Percentiles rank a stretch among this genome's conserved stretches.
Conservation (phyloP, 2,888 invertebrate species). For the Drosophila suboccidentalis region DNA sequence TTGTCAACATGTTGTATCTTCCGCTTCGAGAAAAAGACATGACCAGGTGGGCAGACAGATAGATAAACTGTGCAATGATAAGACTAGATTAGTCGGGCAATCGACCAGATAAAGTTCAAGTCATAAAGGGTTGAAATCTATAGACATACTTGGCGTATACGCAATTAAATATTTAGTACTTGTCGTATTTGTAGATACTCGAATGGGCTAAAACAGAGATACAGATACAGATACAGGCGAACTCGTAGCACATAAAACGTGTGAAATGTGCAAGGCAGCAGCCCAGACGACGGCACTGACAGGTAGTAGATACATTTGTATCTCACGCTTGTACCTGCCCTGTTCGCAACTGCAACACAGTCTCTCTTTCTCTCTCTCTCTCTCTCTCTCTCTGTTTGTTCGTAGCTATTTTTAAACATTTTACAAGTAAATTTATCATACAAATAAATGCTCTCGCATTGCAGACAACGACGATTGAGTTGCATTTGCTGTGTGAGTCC, state of each 20-base stretch:
- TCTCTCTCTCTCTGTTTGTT: conserved; percentile 4
- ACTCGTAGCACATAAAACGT: conserved; percentile 60
- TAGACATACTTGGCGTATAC: conserved; percentile 30
- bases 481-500: conserved; percentile 35
- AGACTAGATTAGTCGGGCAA: conserved; percentile 17
- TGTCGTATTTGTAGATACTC: conserved; percentile 20
- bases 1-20: conserved; percentile 62
- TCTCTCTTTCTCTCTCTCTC: neutral
- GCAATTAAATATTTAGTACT: conserved; percentile 54
- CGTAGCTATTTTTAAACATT: conserved; percentile 68
- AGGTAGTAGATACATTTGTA: conserved; percentile 74
- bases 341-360: conserved; percentile 8
- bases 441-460: conserved; percentile 66
- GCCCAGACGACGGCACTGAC: conserved; percentile 31
- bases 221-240: conserved; percentile 4
- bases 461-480: conserved; percentile 64
- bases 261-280: conserved; percentile 67
- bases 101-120: conserved; percentile 56
- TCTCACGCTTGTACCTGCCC: conserved; percentile 65
- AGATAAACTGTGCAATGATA: conserved; percentile 48
- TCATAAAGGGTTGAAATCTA: conserved; percentile 20
- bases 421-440: conserved; percentile 77
- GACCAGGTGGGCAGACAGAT: conserved; percentile 15
- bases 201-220: conserved; percentile 12
- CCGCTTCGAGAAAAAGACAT: conserved; percentile 24